Evolutionary conservation across 2,888 invertebrate genomes (phyloP), one percentile per base, ranked within the genome.

Genomic region (Leptopterna dolabrata): DNA sequence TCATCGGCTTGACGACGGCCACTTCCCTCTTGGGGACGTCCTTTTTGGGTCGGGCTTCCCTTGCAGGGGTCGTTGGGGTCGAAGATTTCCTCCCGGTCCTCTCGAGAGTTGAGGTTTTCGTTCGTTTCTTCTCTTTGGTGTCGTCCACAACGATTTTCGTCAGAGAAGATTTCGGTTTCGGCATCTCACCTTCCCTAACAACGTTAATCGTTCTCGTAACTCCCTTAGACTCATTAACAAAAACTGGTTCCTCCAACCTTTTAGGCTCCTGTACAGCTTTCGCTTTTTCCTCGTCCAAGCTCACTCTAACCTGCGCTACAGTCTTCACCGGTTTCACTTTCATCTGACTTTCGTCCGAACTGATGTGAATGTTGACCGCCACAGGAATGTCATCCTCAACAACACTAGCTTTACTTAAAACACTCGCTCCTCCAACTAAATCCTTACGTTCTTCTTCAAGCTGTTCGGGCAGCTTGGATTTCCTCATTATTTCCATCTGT

Each of bases 231-330:
- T 83, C 30, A 24, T 71, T 83, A 9, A 70, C 70, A 41, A 43
- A 63, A 43, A 70, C 41, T 29, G 83, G 83, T 71, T 83, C 83
- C 11, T 4, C 51, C 14, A 55, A 14, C 36, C 83, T 29, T 43
- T 41, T 43, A 13, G 83, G 71, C 71, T 83, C 70, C 11, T n/a
- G 83, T 29, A 3, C 43, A 4, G 47, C 41, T 83, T 86, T 87
- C 30, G 78, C 76, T 51, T 85, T 87, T 41, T n/a, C 30, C 27
- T 88, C 85, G 13, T 88, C 81, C 73, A 71, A 30, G 55, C 76
- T 81, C 30, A 88, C 45, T 13, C 81, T 27, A 76, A 86, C 71
- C 51, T 88, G 88, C n/a, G 88, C 86, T 11, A 88, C 87, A n/a
- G 76, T 41, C 45, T 86, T 88, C 6, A 55, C 71, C 45, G 86